Evolutionary conservation across 2,797 vertebrate genomes (phyloP).

Genomic region (Acanthopagrus latus): DNA sequence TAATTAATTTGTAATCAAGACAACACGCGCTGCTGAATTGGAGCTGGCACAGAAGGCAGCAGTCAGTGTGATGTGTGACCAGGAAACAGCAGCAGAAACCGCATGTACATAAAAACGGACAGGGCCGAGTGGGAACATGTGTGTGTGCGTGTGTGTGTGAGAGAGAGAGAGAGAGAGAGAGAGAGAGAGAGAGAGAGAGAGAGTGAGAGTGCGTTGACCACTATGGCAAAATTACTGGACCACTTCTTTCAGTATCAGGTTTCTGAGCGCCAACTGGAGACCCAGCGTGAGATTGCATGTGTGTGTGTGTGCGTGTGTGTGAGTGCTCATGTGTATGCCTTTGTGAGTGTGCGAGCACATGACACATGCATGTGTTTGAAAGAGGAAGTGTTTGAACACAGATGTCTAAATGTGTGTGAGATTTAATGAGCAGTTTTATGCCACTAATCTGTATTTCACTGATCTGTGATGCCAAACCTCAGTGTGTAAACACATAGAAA

Average conservation of each 20-base stretch:
- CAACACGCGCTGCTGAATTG: conserved; percentile 1
- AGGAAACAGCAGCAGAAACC: conserved; percentile 48
- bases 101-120: conserved; percentile 63
- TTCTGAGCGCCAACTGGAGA: conserved; percentile 78
- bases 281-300: conserved; percentile 34
- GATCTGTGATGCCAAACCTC: not conserved
- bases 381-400: conserved; percentile 33
- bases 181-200: not conserved
- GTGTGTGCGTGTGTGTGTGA: conserved; percentile 30
- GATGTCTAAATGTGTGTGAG: conserved; percentile 37
- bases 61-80: conserved; percentile 31
- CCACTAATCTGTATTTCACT: conserved; percentile 3
- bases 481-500: not conserved
- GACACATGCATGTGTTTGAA: conserved; percentile 26
- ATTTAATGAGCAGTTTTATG: conserved; percentile 27
- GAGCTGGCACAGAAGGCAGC: conserved; percentile 11
- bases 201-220: conserved; percentile 59
- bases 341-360: conserved; percentile 29
- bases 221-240: conserved; percentile 73
- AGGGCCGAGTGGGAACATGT: conserved; percentile 57
- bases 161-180: too few species aligned
- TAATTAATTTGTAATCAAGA: not conserved
- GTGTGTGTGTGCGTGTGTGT: conserved; percentile 31
- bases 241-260: conserved; percentile 78
- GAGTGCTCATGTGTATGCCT: conserved; percentile 20